These are phyloP conservation scores for Indri indri DNA, from an alignment of 2,113 vertebrate species.

Conservation along the genomic window DNA sequence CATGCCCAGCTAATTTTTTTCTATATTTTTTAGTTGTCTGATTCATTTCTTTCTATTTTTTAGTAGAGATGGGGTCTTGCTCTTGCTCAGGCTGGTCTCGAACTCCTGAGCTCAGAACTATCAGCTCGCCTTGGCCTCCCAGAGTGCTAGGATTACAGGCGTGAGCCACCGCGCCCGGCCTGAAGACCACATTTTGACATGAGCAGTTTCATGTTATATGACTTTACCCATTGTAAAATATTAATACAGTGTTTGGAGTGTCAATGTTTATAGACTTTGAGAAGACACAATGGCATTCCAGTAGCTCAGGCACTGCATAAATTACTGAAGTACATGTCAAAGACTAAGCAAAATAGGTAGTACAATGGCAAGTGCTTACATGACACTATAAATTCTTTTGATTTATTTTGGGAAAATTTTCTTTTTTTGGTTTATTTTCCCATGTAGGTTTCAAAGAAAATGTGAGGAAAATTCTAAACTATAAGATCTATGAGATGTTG, in stretches of 20 bases:
- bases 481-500: neutral
- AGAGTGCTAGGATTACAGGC: no score
- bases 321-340: neutral
- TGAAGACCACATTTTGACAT: neutral
- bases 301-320: neutral
- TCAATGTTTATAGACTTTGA: neutral
- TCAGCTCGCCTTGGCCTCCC: no score
- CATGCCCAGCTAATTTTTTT: no score
- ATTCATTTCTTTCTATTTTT: no score
- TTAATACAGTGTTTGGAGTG: neutral
- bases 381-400: neutral
- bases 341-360: neutral
- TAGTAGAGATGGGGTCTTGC: no score
- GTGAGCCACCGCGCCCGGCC: no score
- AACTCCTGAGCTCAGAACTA: no score
- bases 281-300: neutral
- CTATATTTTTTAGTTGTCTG: no score
- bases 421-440: neutral
- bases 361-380: neutral
- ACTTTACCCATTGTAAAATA: neutral
- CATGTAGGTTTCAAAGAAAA: neutral
- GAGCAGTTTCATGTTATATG: neutral
- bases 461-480: neutral
- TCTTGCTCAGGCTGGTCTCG: no score
- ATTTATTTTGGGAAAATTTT: neutral